Conservation (phyloP, 2,113 vertebrate species). For the Callipepla californica region DNA sequence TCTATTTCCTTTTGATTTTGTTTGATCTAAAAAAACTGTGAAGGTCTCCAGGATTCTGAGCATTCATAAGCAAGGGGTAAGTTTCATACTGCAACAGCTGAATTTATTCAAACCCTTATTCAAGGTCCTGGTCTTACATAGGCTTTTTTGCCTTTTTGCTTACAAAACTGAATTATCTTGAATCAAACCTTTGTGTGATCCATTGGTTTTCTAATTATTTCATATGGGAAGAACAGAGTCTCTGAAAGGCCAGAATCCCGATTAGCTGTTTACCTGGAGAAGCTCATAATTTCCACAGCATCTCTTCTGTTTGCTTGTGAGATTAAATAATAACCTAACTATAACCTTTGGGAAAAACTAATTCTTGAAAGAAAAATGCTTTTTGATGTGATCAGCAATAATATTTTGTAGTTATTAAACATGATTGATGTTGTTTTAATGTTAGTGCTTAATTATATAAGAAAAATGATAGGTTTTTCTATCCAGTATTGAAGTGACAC, state of each 20-base stretch:
- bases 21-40: not conserved
- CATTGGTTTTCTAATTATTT: not conserved
- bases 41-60: not conserved
- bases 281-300: not conserved
- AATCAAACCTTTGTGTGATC: not conserved
- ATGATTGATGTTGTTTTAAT: not conserved
- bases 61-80: not conserved
- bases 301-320: not conserved
- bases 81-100: not conserved
- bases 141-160: not conserved
- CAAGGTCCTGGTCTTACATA: not conserved
- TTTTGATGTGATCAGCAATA: not conserved
- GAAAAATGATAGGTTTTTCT: not conserved
- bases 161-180: not conserved
- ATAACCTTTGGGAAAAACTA: not conserved
- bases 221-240: not conserved
- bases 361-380: not conserved
- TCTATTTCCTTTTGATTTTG: not conserved
- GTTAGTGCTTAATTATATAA: not conserved
- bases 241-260: not conserved
- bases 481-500: not conserved
- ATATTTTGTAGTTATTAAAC: conserved; percentile 9
- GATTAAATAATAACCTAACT: not conserved
- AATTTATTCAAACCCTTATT: not conserved
- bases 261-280: not conserved